Conservation (phyloP, 2,888 invertebrate species). For the Tiliacea citrago region DNA sequence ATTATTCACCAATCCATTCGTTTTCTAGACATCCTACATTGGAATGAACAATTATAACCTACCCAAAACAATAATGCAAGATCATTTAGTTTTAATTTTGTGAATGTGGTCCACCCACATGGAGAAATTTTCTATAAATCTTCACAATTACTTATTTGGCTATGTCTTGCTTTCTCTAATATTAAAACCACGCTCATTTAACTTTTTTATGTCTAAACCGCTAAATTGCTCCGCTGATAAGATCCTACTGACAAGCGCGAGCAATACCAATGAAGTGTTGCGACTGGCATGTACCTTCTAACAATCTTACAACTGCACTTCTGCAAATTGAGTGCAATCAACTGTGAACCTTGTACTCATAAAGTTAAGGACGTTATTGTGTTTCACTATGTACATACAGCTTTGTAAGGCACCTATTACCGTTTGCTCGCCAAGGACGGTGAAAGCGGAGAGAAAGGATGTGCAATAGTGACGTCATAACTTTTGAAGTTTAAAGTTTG, state of each 20-base stretch:
- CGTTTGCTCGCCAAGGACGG: slow-evolving; percentile 84
- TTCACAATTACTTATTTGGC: slow-evolving; percentile 47
- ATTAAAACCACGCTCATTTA: slow-evolving; percentile 46
- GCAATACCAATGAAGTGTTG: slow-evolving; percentile 66
- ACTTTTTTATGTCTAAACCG: slow-evolving; percentile 45
- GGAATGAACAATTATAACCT: neutral
- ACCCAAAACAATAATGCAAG: neutral
- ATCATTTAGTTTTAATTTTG: slow-evolving; percentile 23
- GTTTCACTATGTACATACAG: slow-evolving; percentile 41
- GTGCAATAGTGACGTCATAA: slow-evolving; percentile 78
- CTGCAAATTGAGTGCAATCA: slow-evolving; percentile 27
- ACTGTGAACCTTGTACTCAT: slow-evolving; percentile 54
- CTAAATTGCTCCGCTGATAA: slow-evolving; percentile 62
- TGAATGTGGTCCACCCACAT: slow-evolving; percentile 43
- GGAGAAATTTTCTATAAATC: slow-evolving; percentile 61
- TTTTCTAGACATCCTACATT: slow-evolving; percentile 1
- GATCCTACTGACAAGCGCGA: slow-evolving; percentile 55
- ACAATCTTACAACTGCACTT: slow-evolving; percentile 45
- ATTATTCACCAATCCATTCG: slow-evolving; percentile 8
- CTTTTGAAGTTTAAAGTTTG: slow-evolving; percentile 54
- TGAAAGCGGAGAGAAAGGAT: slow-evolving; percentile 88
- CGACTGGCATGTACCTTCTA: slow-evolving; percentile 52
- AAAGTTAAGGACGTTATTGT: slow-evolving; percentile 46
- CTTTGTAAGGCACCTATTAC: slow-evolving; percentile 69
- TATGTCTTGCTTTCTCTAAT: slow-evolving; percentile 63